phyloP scores from a whole-genome alignment of 2,888 invertebrate genomes.

The Pheosia gnoma region DNA sequence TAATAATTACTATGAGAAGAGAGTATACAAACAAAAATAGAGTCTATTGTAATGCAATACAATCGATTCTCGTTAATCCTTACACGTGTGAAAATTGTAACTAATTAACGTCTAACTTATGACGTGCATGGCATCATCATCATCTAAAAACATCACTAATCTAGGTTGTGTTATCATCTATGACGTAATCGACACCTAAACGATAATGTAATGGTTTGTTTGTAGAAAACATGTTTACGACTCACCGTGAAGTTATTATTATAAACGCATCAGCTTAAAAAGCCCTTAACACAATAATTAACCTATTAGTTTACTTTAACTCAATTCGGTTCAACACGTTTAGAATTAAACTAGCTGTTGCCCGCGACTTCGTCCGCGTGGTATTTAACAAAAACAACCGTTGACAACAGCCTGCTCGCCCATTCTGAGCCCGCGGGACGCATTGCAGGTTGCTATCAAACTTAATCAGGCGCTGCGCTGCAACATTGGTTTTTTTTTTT shows the following conservation, averaged over 20 bases:
- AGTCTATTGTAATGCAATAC: too few species aligned
- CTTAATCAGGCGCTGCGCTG: too few species aligned
- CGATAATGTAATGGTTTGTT: constrained; percentile 26
- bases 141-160: constrained; percentile 1
- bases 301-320: constrained; percentile 1
- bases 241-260: constrained; percentile 37
- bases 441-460: too few species aligned
- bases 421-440: too few species aligned
- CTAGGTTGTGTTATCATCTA: constrained; percentile 19
- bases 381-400: too few species aligned
- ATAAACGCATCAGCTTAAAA: constrained; percentile 36
- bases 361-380: too few species aligned
- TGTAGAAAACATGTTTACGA: constrained; percentile 33
- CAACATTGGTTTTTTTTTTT: too few species aligned
- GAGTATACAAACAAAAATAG: too few species aligned
- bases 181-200: constrained; percentile 15
- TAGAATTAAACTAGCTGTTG: background rate
- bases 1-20: too few species aligned
- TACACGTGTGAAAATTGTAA: background rate
- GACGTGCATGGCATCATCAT: background rate
- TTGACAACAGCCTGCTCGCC: too few species aligned
- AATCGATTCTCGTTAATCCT: too few species aligned
- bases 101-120: background rate
- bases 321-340: background rate
- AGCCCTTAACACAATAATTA: constrained; percentile 23